Base-by-base conservation (phyloP, 2,888 invertebrate genomes). In the Tricholauxania praeusta region DNA sequence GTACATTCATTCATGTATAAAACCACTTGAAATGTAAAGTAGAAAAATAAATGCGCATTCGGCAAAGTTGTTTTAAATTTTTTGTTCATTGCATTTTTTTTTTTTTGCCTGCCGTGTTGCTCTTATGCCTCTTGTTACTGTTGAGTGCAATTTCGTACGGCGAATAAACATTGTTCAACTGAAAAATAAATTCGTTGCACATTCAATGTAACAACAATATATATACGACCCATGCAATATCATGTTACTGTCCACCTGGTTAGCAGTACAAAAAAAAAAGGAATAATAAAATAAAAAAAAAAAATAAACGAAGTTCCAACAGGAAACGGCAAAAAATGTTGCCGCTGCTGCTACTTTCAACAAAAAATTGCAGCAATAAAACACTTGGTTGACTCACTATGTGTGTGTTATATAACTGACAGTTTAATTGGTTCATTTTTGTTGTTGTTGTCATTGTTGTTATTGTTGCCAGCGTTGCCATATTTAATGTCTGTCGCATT, bases 381-480 rank as follows among this genome's bases (percentile, higher is more conserved):
- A 82, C 81, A 83, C 79, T 82, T 78, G 79, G 77, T 75, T 83
- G 83, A 81, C 79, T 82, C 78, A 74, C 80, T 79, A 80, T 69
- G 62, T 63, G 39, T 10, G 39, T 67, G 64, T 81, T 82, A 79
- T 80, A 84, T 79, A 81, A 81, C 82, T 82, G 84, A 84, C 84
- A 84, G 84, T 83, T 83, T 83, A 83, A 83, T 83, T 83, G 83
- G 82, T 83, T 81, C 79, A 81, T 80, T 83, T 83, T 82, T 81
- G 79, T 80, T 82, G 76, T 53, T n/a, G 55, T 80, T 82, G 76
- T 53, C 8, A 12, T 82, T 81, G 79, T 80, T 82, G 76, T 53
- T n/a, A 12, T 17, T 39, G 39, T 39, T 39, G 39, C 39, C 39
- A 39, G 39, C 39, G 39, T 39, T 39, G 39, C 47, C 53, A 7